These are phyloP conservation scores for Dryobota labecula DNA, from an alignment of 2,888 invertebrate species.

Conservation along the genomic window DNA sequence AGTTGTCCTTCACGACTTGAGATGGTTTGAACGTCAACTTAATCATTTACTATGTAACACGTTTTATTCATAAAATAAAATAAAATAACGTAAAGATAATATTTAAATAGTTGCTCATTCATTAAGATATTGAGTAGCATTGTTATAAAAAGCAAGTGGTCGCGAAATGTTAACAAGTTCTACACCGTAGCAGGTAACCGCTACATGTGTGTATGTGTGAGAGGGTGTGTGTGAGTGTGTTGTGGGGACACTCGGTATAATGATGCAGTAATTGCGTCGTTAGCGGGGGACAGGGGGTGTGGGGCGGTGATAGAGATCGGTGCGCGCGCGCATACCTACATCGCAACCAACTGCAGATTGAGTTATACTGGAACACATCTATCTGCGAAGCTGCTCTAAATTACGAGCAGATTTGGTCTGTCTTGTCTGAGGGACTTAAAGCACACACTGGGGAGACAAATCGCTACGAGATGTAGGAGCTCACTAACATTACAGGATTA, in stretches of 20 bases:
- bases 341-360: conserved; percentile 17
- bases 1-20: conserved; percentile 5
- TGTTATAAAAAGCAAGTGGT: conserved; percentile 13
- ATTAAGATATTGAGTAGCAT: conserved; percentile 2
- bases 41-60: too few relatives aligned
- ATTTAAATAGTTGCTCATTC: background rate
- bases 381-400: conserved; percentile 20
- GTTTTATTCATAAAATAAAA: background rate
- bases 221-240: conserved; percentile 32
- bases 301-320: conserved; percentile 39
- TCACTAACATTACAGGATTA: background rate
- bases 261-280: conserved; percentile 54
- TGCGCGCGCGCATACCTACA: conserved; percentile 37
- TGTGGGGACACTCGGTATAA: conserved; percentile 35
- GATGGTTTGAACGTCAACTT: background rate
- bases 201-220: conserved; percentile 14
- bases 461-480: conserved; percentile 1
- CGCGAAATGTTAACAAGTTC: conserved; percentile 33
- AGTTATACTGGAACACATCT: conserved; percentile 8
- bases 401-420: conserved; percentile 25
- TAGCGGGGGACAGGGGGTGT: conserved; percentile 8
- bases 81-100: conserved; percentile 2
- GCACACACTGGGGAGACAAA: conserved; percentile 34
- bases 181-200: background rate
- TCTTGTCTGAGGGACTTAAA: conserved; percentile 15